Evolutionary conservation across 2,797 vertebrate species (phyloP).

Genomic region (Coreius guichenoti): DNA sequence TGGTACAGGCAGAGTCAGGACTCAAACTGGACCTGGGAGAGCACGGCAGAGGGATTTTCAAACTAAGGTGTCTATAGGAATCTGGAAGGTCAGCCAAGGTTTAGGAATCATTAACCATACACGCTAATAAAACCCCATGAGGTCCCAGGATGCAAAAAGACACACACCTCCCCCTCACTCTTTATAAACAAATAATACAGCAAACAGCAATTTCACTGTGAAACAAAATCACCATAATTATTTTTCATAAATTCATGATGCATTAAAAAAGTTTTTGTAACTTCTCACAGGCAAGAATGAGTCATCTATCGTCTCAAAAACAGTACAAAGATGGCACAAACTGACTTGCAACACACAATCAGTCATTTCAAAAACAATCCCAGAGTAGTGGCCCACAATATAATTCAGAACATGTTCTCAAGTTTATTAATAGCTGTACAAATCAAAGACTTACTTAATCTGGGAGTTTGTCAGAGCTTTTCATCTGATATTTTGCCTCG

Average conservation of each 20-base stretch:
- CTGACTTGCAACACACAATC: neutral
- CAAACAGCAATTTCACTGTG: neutral
- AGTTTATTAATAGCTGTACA: neutral
- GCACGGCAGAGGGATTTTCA: slow-evolving; percentile 57
- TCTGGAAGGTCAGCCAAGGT: slow-evolving; percentile 82
- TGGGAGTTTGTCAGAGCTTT: neutral
- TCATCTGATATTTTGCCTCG: neutral
- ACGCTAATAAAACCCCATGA: slow-evolving; percentile 76
- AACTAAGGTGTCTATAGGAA: slow-evolving; percentile 75
- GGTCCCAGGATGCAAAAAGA: slow-evolving; percentile 38
- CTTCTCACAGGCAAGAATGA: neutral
- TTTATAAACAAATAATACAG: slow-evolving; percentile 21
- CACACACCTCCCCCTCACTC: slow-evolving; percentile 31
- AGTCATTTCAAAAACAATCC: neutral
- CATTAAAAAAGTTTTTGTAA: neutral
- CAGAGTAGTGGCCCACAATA: neutral
- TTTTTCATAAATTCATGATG: neutral
- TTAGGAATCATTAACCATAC: slow-evolving; percentile 89
- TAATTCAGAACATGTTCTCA: neutral
- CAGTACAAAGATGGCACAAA: neutral
- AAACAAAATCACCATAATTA: neutral
- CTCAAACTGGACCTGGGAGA: slow-evolving; percentile 61
- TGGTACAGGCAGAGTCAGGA: slow-evolving; percentile 67
- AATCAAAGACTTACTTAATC: neutral
- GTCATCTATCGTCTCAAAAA: neutral